Evolutionary conservation across 2,888 invertebrate genomes (phyloP).

Genomic region (Caenorhabditis panamensis): DNA sequence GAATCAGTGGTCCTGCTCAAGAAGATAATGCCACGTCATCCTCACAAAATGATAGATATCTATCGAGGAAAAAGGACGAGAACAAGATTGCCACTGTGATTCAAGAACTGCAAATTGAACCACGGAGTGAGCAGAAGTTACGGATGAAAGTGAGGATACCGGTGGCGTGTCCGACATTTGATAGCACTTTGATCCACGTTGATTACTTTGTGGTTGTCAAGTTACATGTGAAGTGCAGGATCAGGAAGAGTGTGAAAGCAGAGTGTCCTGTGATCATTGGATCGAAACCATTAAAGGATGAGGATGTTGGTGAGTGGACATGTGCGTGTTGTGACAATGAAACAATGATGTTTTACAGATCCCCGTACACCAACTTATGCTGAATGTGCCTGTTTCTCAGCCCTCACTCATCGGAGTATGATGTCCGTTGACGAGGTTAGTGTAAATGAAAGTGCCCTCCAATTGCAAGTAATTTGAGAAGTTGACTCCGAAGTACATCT

Average conservation of each 20-base stretch:
- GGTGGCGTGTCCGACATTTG: conserved; percentile 47
- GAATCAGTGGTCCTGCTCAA: conserved; percentile 41
- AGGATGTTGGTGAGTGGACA: conserved; percentile 20
- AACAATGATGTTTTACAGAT: conserved; percentile 4
- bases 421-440: conserved; percentile 59
- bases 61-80: conserved; percentile 53
- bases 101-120: conserved; percentile 47
- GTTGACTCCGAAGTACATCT: conserved; percentile 55
- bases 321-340: neutral
- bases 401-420: conserved; percentile 59
- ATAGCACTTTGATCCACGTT: conserved; percentile 58
- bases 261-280: conserved; percentile 62
- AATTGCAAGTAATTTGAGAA: conserved; percentile 28
- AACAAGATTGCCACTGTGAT: conserved; percentile 29
- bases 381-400: conserved; percentile 47
- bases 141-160: conserved; percentile 49
- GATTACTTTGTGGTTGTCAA: conserved; percentile 56
- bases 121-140: conserved; percentile 34
- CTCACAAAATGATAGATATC: conserved; percentile 34
- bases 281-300: conserved; percentile 32
- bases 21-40: conserved; percentile 20
- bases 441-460: too few species aligned
- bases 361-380: conserved; percentile 52
- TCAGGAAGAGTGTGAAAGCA: conserved; percentile 52
- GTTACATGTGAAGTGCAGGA: conserved; percentile 54